Conservation (phyloP, 2,888 invertebrate genomes). For the Frankliniella fusca region DNA sequence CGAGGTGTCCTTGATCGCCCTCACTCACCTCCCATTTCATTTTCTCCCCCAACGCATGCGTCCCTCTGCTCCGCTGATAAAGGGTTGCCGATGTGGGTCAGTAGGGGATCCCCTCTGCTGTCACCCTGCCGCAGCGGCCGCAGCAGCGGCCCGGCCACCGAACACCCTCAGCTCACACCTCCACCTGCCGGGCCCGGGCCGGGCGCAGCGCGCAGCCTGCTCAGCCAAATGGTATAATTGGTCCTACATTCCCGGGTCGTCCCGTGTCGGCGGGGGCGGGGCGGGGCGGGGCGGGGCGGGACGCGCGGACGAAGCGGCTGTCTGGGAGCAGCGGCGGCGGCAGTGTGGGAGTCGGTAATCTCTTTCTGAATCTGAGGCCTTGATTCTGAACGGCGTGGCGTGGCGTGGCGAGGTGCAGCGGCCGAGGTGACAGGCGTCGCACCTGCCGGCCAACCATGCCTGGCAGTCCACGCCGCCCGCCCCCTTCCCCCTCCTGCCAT, state of each 20-base stretch:
- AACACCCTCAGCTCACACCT: no score
- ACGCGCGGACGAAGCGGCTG: no score
- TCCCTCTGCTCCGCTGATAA: no score
- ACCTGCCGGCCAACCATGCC: no score
- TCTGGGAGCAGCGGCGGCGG: no score
- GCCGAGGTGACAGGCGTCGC: no score
- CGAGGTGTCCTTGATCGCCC: background rate
- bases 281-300: background rate
- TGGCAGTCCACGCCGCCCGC: no score
- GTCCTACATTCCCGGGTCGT: slow-evolving; percentile 1
- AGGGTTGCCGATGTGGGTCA: background rate
- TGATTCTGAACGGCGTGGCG: no score
- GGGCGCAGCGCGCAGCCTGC: background rate
- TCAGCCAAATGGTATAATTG: slow-evolving; percentile 6
- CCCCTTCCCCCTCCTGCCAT: no score
- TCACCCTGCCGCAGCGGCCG: background rate
- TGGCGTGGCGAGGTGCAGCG: no score
- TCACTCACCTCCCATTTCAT: background rate
- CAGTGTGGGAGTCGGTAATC: no score
- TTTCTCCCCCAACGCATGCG: background rate
- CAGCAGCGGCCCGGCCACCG: background rate
- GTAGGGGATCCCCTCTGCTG: background rate
- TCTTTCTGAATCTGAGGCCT: no score
- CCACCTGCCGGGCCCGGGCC: background rate
- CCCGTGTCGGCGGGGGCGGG: background rate